Evolutionary conservation across 2,888 invertebrate genomes (phyloP).

Genomic region (Troides aeacus): DNA sequence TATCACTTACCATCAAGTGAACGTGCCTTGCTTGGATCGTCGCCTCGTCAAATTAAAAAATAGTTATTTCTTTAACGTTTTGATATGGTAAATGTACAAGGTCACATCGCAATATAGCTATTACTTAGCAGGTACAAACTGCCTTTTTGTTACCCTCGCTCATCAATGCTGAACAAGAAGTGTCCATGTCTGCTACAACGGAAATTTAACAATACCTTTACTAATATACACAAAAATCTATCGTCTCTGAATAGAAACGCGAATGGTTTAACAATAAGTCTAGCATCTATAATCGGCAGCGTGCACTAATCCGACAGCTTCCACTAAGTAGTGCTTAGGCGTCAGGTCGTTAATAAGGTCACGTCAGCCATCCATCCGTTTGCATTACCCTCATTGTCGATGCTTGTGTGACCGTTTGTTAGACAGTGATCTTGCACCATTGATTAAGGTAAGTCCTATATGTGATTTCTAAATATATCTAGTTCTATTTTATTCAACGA

Average conservation of each 20-base stretch:
- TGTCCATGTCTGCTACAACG: too few relatives aligned
- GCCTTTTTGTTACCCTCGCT: too few relatives aligned
- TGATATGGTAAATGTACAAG: too few relatives aligned
- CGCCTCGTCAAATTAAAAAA: too few relatives aligned
- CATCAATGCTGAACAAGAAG: too few relatives aligned
- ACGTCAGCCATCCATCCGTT: conserved; percentile 9
- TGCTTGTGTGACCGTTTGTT: conserved; percentile 13
- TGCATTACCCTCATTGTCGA: background rate
- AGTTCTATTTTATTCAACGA: too few relatives aligned
- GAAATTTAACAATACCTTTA: background rate
- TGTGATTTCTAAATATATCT: too few relatives aligned
- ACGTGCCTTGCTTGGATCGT: too few relatives aligned
- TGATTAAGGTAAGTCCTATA: background rate
- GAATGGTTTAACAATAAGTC: conserved; percentile 12
- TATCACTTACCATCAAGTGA: too few relatives aligned
- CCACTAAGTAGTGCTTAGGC: conserved; percentile 10
- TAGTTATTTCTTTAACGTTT: too few relatives aligned
- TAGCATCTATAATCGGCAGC: background rate
- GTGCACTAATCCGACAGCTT: conserved; percentile 17
- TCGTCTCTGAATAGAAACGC: background rate
- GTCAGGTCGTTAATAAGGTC: conserved; percentile 28
- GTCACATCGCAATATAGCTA: too few relatives aligned
- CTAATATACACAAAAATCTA: background rate
- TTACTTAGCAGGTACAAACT: too few relatives aligned
- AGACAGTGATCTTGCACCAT: background rate